Evolutionary conservation across 2,797 vertebrate genomes (phyloP).

Genomic region (Sardinella longiceps): DNA sequence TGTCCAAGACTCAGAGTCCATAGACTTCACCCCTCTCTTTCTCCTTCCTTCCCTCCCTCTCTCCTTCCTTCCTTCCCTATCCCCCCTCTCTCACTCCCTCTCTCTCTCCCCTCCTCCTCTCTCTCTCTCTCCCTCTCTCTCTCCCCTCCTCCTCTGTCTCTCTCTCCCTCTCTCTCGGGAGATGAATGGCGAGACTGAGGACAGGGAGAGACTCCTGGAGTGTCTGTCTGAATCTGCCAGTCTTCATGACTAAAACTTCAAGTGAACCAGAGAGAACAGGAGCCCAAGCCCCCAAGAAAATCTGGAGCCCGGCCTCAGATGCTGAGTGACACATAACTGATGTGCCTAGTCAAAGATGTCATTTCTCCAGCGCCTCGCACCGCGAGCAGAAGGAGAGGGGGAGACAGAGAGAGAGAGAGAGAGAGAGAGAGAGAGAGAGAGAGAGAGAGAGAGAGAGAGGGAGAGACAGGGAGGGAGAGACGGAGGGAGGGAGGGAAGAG

Average conservation of each 20-base stretch:
- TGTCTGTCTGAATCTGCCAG: conserved; percentile 60
- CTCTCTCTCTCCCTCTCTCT: not conserved
- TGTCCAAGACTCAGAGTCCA: conserved; percentile 11
- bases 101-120: not conserved
- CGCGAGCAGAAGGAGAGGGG: conserved; percentile 63
- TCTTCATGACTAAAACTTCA: conserved; percentile 55
- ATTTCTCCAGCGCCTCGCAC: conserved; percentile 77
- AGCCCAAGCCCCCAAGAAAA: conserved; percentile 67
- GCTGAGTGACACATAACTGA: conserved; percentile 78
- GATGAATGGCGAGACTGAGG: conserved; percentile 50
- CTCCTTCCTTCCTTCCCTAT: not conserved
- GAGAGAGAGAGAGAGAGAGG: not conserved
- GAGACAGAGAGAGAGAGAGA: not conserved
- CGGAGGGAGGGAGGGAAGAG: not conserved
- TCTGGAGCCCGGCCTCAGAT: conserved; percentile 67
- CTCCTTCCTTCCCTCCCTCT: not conserved
- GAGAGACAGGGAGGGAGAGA: not conserved
- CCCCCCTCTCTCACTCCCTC: not conserved
- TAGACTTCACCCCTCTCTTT: not conserved
- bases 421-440: conserved; percentile 58
- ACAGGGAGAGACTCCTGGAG: conserved; percentile 63
- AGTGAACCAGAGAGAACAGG: conserved; percentile 53
- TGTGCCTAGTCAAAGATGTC: conserved; percentile 79
- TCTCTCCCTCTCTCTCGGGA: not conserved
- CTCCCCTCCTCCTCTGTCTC: not conserved